Base-by-base conservation (phyloP, 1,140 invertebrate species). In the Heliothis virescens region DNA sequence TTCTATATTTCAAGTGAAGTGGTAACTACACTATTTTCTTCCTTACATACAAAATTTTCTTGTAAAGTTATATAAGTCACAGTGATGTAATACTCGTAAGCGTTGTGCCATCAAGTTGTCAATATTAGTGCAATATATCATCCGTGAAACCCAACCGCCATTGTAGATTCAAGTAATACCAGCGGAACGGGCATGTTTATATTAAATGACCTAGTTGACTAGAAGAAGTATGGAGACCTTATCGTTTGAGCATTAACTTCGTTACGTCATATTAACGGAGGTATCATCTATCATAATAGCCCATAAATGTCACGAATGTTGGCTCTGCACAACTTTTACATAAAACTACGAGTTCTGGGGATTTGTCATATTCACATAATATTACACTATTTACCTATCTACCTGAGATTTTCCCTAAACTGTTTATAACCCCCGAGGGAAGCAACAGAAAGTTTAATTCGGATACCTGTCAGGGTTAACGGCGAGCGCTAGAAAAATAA, bases 121-220 rank as follows among this genome's bases (percentile, higher is more conserved):
- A 67, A 67, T 67, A 48, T 67, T 67, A 67, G 63, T 67, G 63
- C 63, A 67, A 67, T 67, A 67, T 67, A 67, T 67, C 63, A 67
- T 67, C 63, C 41, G n/a, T 67, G 63, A 67, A 67, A 67, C 63
- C 63, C 41, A 48, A 67, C 41, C 63, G 63, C 63, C 48, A 41
- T 67, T 67, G 63, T 67, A 67, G 63, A 67, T 67, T 67, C 34
- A 67, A 67, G 63, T 48, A 67, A 67, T 60, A 60, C 21, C 41
- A 67, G 41, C 60, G 63, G 18, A 50, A 48, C 63, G 63, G 3
- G 16, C 62, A 65, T 67, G 63, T 67, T 48, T 67, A 67, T 67
- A 48, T 48, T 48, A 67, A 41, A 18, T 67, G 18, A 67, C 34
- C 34, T 67, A 67, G 57, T 67, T 67, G 41, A 65, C 62, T 47